Evolutionary conservation across 2,113 vertebrate species (phyloP).

Genomic region (Ammodytes marinus): DNA sequence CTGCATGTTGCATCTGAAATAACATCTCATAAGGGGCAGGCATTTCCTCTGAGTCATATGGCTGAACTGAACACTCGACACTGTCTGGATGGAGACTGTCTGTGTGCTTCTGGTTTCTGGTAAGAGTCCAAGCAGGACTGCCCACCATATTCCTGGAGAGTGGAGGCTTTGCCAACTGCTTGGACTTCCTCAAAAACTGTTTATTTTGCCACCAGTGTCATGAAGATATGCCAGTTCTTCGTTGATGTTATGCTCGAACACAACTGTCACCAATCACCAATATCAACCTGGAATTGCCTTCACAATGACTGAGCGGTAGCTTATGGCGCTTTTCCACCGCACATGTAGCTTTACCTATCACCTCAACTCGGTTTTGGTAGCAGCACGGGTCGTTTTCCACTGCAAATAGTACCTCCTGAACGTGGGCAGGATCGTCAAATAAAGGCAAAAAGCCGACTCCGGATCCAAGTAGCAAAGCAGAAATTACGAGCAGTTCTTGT

Average conservation of each 20-base stretch:
- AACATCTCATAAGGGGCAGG: conserved; percentile 43
- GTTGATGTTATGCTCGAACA: neutral
- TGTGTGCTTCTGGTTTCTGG: conserved; percentile 49
- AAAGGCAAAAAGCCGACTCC: too few relatives aligned
- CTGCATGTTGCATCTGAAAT: conserved; percentile 53
- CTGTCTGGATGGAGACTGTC: conserved; percentile 42
- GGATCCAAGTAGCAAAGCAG: too few relatives aligned
- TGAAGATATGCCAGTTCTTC: neutral
- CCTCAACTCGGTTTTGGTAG: too few relatives aligned
- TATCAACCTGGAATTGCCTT: neutral
- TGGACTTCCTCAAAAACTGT: conserved; percentile 13
- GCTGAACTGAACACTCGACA: conserved; percentile 55
- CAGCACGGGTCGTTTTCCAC: too few relatives aligned
- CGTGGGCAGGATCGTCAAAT: too few relatives aligned
- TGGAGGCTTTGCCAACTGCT: conserved; percentile 14
- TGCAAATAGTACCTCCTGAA: too few relatives aligned
- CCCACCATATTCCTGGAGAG: conserved; percentile 53
- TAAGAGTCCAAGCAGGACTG: conserved; percentile 49
- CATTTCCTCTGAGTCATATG: conserved; percentile 66
- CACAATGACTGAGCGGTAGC: neutral
- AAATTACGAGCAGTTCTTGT: too few relatives aligned
- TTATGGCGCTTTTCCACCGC: neutral
- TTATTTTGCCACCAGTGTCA: conserved; percentile 20
- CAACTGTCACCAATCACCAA: neutral
- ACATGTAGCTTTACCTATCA: too few relatives aligned